Percentiles rank a stretch among this genome's conserved stretches.
Evolutionary conservation across 2,113 vertebrate species (phyloP).

Genomic region (Gallinago paraguaiae): DNA sequence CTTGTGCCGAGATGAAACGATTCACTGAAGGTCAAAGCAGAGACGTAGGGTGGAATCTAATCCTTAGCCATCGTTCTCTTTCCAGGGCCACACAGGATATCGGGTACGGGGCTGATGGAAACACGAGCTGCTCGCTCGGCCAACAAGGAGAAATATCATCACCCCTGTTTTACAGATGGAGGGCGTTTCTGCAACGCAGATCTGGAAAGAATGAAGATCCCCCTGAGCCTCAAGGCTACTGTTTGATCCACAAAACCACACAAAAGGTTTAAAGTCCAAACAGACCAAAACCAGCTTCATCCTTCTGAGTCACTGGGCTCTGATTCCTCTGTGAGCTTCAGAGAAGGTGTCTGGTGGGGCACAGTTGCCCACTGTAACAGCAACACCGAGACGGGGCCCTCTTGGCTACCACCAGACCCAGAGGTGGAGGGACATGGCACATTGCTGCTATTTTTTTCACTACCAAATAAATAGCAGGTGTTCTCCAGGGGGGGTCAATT

Average conservation of each 20-base stretch:
- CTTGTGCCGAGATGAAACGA: neutral
- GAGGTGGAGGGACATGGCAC: neutral
- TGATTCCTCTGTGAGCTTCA: neutral
- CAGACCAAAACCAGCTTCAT: neutral
- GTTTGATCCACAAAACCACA: slow-evolving; percentile 10
- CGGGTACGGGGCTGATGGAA: accelerated
- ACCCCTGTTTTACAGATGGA: neutral
- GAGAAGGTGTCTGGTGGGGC: neutral
- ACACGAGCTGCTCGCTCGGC: neutral
- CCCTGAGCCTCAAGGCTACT: neutral
- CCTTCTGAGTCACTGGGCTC: neutral
- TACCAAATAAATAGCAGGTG: neutral
- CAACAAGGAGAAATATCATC: neutral
- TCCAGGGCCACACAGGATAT: neutral
- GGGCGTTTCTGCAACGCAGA: neutral
- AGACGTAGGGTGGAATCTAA: neutral
- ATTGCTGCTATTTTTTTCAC: accelerated
- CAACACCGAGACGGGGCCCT: neutral
- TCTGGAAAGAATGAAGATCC: slow-evolving; percentile 12
- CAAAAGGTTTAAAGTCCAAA: neutral
- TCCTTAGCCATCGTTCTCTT: accelerated
- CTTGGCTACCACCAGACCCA: neutral
- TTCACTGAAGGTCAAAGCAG: neutral
- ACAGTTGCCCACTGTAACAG: neutral
- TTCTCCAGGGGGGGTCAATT: neutral